Evolutionary conservation across 2,888 invertebrate species (phyloP), one percentile per base, ranked within the genome.

Genomic region (Lithophane ornitopus): DNA sequence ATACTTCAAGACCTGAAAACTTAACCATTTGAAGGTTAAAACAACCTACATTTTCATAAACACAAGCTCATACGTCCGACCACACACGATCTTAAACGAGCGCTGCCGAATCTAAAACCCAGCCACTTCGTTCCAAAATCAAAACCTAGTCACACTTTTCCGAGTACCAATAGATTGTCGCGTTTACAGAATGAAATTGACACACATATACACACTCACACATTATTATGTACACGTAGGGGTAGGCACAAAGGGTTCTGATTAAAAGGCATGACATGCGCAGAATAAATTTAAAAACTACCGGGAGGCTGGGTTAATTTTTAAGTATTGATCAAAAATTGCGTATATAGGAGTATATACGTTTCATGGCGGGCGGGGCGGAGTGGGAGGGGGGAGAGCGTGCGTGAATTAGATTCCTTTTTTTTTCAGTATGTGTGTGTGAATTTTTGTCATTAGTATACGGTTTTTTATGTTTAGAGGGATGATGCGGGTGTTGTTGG

Each of bases 271-370:
- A 96, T 96, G 96, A 96, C 96, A 96, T 96, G 96, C 96, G 96
- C 96, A 96, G 95, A 95, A 91, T 96, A 95, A 95, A 95, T 94
- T 96, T 95, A 96, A 96, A 96, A 96, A 96, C 96, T 96, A 96
- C 93, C 87, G 93, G 93, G 94, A 94, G 95, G 94, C 92, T 93
- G 95, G 94, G 96, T 96, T 96, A 96, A 96, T 96, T 96, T 96
- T 96, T 96, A 96, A 96, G 96, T 96, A 96, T 96, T 96, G 96
- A 96, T 96, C 96, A 96, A 96, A 96, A 96, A 96, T 96, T 96
- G 96, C 95, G 95, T 96, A 90, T 91, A 90, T 87, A 88, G 82
- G 86, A 86, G 86, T 87, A 85, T 84, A 86, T 84, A 83, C 85
- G 85, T 79, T 86, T 83, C 73, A 56, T 61, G 80, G 84, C 80